Percentiles rank a stretch among this genome's conserved stretches.
Evolutionary conservation across 1,140 invertebrate genomes (phyloP).

Genomic region (Helicoverpa zea): DNA sequence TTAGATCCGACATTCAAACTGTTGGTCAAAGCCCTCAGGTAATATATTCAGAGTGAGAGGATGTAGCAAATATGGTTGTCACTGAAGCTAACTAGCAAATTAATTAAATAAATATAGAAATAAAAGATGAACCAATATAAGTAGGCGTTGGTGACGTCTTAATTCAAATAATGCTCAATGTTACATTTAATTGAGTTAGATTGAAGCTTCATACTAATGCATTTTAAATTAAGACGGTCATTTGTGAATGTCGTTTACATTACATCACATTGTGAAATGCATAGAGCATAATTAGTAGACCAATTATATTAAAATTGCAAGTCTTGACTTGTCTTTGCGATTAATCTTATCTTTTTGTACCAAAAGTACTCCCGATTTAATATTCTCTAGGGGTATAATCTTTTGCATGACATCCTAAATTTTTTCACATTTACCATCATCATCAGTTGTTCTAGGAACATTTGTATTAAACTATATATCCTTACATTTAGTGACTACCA

Average conservation of each 20-base stretch:
- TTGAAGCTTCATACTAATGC: constrained; percentile 11
- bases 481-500: background rate
- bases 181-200: constrained; percentile 14
- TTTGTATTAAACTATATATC: background rate
- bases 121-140: background rate
- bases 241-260: constrained; percentile 11
- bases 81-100: background rate
- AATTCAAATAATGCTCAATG: background rate
- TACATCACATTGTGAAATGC: too few species aligned
- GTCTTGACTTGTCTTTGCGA: too few species aligned
- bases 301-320: too few species aligned
- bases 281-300: too few species aligned
- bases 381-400: too few species aligned
- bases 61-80: constrained; percentile 31
- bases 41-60: constrained; percentile 38
- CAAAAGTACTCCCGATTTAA: too few species aligned
- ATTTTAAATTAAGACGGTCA: constrained; percentile 21
- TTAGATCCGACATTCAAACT: background rate
- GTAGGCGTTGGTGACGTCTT: background rate
- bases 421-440: background rate
- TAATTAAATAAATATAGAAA: background rate
- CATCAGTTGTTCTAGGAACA: background rate
- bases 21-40: constrained; percentile 35
- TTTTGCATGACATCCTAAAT: too few species aligned
- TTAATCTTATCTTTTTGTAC: too few species aligned